Base-by-base conservation (phyloP, 2,888 invertebrate genomes). In the Troides aeacus region DNA sequence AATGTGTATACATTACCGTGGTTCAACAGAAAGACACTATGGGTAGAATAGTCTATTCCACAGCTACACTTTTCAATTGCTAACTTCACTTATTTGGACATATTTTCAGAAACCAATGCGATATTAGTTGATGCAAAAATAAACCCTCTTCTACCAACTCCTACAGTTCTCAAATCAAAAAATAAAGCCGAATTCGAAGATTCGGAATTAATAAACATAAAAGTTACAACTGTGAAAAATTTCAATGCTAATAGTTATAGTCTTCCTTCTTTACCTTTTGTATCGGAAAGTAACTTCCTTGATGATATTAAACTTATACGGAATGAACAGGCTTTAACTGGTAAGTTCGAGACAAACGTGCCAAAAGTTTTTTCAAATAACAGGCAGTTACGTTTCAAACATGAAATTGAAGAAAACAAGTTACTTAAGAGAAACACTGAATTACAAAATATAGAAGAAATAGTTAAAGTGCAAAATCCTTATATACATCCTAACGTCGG, bases 201-300 rank as follows among this genome's bases (percentile, higher is more conserved):
- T 57, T 62, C 68, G 2, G 60, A 68, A 23, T 59, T 60, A 2
- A 68, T 71, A 59, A 68, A 67, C 2, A 66, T 68, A 30, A 71
- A 68, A 63, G 71, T 71, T 8, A 68, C 71, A 53, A 67, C 68
- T 4, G 42, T 68, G 8, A 65, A 62, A 23, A 59, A 62, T 42
- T 60, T 56, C 23, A 61, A 72, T 17, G 50, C 62, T 23, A 36
- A 66, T 8, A 56, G 53, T 5, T 58, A 57, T 24, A 62, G 18
- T 53, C 56, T 36, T 17, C 61, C 42, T 21, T 53, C 64, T 18
- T 50, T 50, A 17, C 60, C 64, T 18, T 60, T 36, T 17, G n/a
- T 57, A 17, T n/a, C 53, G 23, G 36, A 64, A 4, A 61, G 23
- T 23, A 58, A 23, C 18, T 58, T 50, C 3, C 58, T 36, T 24